Base-by-base conservation (phyloP, 2,113 vertebrate species). In the Geococcyx californianus region DNA sequence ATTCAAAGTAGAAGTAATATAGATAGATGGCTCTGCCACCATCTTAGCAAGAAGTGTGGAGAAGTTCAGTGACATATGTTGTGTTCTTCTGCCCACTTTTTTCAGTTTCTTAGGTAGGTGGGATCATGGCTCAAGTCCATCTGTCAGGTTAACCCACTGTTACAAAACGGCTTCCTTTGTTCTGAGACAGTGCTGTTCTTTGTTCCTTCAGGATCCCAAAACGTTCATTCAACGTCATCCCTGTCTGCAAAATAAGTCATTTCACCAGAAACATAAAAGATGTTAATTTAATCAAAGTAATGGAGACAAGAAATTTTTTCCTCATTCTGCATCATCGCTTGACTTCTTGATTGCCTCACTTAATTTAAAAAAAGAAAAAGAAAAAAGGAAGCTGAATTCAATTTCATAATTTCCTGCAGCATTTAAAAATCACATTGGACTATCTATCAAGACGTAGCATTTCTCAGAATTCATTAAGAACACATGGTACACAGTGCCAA, bases 151-250 rank as follows among this genome's bases (percentile, higher is more conserved):
- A 97, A 67, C 98, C 99, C 95, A 99, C 99, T 1, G 99, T 99
- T 23, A 99, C 99, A 76, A 99, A 99, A 64, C 99, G 98, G 88
- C 98, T 99, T 69, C 99, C 99, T 98, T 99, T 99, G 96, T 95
- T 97, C 68, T 98, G 98, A 28, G 97, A 97, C 16, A 98, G 96
- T 4, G 98, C 97, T 33, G 98, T 87, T 87, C 99, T 98, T 47
- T 97, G 98, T 58, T 99, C 99, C 95, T 99, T 99, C 76, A 99
- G 96, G 97, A 99, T 99, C 69, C 98, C 99, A 97, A 99, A 99
- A 36, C 99, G 98, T 63, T 99, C 99, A 0, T 99, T 99, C 95
- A 99, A 89, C 2, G 99, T 99, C 97, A 99, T 99, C 26, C 98
- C 98, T 20, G 99, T 99, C 99, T 99, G 69, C 68, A 91, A 95